Evolutionary conservation across 2,888 invertebrate species (phyloP), one percentile per base, ranked within the genome.

Genomic region (Ennomos fuscantarius): DNA sequence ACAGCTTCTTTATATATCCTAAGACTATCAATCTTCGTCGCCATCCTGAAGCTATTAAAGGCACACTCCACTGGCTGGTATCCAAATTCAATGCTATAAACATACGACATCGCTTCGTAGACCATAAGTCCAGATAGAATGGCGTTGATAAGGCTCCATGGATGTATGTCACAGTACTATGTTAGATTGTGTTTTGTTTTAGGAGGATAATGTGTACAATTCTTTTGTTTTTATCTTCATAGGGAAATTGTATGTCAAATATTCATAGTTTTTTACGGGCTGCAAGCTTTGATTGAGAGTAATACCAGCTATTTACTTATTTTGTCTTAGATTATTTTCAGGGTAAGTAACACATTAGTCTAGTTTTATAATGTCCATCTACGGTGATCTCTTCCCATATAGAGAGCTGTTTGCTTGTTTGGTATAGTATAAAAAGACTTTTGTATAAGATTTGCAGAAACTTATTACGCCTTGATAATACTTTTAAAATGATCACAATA

Each of bases 51-150:
- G 69, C 74, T 76, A 76, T 81, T 81, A 78, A 67, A 67, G 68
- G 71, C 60, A 80, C 80, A 78, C 55, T 67, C 70, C 69, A 73
- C 77, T 82, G 82, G 82, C 80, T 56, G 53, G 58, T 42, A 55
- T 78, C 82, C 82, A 83, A 83, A 79, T 62, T 62, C 62, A 62
- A 62, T 55, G 52, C 41, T 57, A 62, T 55, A 64, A 61, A 64
- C 61, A 61, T 56, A 56, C 61, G 59, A 62, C 46, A 50, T 50
- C 41, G 36, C 37, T 43, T 42, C 47, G 35, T 32, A 40, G 39
- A 57, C n/a, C 10, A 53, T 64, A 59, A 56, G 54, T 64, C 56
- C 56, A 61, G 61, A 64, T 56, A 56, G 59, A 64, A 59, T 52
- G 59, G 61, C 32, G 32, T 10, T 12, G 52, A 57, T 57, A 52